phyloP scores from a whole-genome alignment of 2,113 vertebrate species.

The Scolopax mira region DNA sequence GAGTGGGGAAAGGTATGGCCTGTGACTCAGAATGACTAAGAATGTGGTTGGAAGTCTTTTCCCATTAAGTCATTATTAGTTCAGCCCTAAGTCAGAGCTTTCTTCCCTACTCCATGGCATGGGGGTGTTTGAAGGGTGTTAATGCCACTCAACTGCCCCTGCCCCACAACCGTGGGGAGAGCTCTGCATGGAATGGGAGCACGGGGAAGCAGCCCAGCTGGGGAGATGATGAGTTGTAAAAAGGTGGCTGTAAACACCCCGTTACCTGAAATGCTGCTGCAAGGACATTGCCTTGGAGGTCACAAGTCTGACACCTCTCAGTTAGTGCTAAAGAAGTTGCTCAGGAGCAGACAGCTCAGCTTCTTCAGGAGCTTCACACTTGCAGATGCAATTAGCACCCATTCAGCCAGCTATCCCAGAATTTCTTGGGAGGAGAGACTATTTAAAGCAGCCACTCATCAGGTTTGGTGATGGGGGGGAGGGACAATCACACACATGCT shows the following conservation, averaged over 20 bases:
- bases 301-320: conserved; percentile 16
- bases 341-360: neutral
- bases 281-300: neutral
- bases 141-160: neutral
- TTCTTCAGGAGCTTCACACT: neutral
- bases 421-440: neutral
- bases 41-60: neutral
- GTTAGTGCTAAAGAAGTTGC: neutral
- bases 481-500: neutral
- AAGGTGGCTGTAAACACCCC: neutral
- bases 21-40: neutral
- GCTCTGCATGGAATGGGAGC: neutral
- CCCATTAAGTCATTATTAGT: neutral
- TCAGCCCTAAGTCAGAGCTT: neutral
- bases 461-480: neutral
- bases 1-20: neutral
- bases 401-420: neutral
- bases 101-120: neutral
- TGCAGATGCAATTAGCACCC: neutral
- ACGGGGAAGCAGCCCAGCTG: neutral
- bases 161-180: neutral
- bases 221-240: neutral
- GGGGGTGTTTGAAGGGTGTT: neutral
- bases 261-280: neutral
- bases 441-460: neutral